Evolutionary conservation across 53 echinoderm and acorn worm species (phyloP).

Genomic region (Holothuria leucospilota): DNA sequence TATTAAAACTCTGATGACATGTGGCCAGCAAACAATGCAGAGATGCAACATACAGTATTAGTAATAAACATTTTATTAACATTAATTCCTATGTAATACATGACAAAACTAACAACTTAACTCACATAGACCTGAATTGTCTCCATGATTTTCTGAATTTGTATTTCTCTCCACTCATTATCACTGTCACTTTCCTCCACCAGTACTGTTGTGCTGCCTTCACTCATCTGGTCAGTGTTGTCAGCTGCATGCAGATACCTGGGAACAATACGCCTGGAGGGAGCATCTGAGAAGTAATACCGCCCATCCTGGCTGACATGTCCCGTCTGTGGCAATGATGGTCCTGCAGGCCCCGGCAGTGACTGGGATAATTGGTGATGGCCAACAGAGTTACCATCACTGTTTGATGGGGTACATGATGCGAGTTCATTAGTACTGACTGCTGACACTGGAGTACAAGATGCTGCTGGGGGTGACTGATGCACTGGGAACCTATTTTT

Average conservation of each 20-base stretch:
- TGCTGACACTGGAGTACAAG: not conserved
- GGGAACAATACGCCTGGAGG: not conserved
- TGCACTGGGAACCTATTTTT: slow-evolving; percentile 15
- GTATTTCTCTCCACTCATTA: slow-evolving; percentile 66
- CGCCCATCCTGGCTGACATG: slow-evolving; percentile 33
- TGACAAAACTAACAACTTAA: not conserved
- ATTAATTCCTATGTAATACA: too few species aligned
- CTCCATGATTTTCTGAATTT: slow-evolving; percentile 72
- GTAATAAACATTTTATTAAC: too few species aligned
- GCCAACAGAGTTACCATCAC: not conserved
- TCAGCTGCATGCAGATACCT: slow-evolving; percentile 21
- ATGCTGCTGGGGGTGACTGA: not conserved
- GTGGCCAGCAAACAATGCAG: too few species aligned
- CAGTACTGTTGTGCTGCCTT: slow-evolving; percentile 20
- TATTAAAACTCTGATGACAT: too few species aligned
- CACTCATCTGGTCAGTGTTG: slow-evolving; percentile 36
- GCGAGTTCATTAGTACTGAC: not conserved
- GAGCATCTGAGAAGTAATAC: slow-evolving; percentile 30
- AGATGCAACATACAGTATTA: too few species aligned
- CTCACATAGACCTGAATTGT: slow-evolving; percentile 76
- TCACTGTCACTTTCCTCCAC: slow-evolving; percentile 50
- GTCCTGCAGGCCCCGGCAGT: not conserved
- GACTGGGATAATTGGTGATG: slow-evolving; percentile 13
- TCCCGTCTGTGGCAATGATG: slow-evolving; percentile 13
- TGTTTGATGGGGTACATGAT: not conserved